Conservation (phyloP, 2,113 vertebrate genomes). For the Potamarius usumacintae region DNA sequence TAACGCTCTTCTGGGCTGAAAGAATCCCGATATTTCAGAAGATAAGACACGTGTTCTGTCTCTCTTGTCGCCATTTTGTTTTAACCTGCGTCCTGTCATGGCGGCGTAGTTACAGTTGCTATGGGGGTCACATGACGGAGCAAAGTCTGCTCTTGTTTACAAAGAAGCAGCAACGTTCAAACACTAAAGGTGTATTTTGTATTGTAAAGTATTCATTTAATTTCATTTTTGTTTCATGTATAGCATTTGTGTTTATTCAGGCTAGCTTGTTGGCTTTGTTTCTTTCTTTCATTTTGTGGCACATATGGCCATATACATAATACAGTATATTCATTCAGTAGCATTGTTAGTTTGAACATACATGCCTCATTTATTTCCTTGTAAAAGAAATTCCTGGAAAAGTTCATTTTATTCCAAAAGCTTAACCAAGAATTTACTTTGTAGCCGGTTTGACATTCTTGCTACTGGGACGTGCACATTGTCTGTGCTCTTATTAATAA, state of each 20-base stretch:
- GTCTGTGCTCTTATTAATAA: background rate
- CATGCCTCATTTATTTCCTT: background rate
- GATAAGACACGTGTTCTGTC: too few relatives aligned
- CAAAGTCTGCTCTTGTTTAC: background rate
- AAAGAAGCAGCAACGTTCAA: background rate
- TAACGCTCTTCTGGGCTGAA: too few relatives aligned
- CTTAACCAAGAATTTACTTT: background rate
- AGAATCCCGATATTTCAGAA: too few relatives aligned
- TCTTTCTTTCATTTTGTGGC: background rate
- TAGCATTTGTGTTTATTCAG: too few relatives aligned
- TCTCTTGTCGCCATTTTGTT: too few relatives aligned
- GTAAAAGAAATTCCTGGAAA: constrained; percentile 1
- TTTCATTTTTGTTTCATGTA: background rate
- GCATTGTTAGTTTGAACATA: background rate
- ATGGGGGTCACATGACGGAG: background rate
- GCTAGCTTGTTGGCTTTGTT: too few relatives aligned
- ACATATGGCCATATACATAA: too few relatives aligned
- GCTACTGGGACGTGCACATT: background rate
- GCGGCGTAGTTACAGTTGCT: background rate
- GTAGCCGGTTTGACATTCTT: background rate
- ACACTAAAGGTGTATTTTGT: background rate
- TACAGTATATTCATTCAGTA: background rate
- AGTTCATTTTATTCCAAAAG: background rate
- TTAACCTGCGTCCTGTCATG: too few relatives aligned
- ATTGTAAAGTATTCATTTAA: background rate